Evolutionary conservation across 1,140 invertebrate genomes (phyloP).

Genomic region (Pachyrhynchus sulphureomaculatus): DNA sequence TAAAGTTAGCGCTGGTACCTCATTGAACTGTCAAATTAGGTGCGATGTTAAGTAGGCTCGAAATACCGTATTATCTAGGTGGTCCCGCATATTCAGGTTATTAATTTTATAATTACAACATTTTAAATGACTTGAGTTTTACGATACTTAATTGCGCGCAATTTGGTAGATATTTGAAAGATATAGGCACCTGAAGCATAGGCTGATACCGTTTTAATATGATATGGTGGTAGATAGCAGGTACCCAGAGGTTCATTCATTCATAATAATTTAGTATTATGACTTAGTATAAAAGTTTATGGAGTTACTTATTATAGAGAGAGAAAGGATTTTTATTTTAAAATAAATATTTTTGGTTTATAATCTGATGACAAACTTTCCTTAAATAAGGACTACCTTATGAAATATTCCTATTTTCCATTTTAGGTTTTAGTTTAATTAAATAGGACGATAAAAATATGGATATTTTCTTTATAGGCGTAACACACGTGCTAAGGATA

Average conservation of each 20-base stretch:
- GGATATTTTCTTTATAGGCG: too few species aligned
- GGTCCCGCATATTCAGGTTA: constrained; percentile 6
- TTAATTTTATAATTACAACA: constrained; percentile 6
- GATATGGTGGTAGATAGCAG: neutral
- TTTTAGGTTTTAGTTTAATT: too few species aligned
- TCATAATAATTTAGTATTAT: neutral
- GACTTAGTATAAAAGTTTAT: neutral
- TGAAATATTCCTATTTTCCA: too few species aligned
- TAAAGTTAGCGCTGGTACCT: neutral
- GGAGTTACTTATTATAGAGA: too few species aligned
- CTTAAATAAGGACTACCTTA: too few species aligned
- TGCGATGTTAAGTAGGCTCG: constrained; percentile 10
- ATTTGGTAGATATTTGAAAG: constrained; percentile 8
- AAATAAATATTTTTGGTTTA: too few species aligned
- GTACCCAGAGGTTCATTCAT: neutral
- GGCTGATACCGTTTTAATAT: too few species aligned
- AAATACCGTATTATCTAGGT: constrained; percentile 20
- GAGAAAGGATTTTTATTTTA: too few species aligned
- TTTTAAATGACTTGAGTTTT: neutral
- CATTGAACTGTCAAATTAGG: constrained; percentile 28
- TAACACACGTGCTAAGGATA: too few species aligned
- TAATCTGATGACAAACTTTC: too few species aligned
- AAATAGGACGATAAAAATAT: too few species aligned
- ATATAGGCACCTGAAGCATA: constrained; percentile 1
- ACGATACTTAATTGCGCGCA: constrained; percentile 3